Percentiles rank a stretch among this genome's conserved stretches.
phyloP scores from a whole-genome alignment of 2,113 vertebrate species.

The Opisthocomus hoazin region DNA sequence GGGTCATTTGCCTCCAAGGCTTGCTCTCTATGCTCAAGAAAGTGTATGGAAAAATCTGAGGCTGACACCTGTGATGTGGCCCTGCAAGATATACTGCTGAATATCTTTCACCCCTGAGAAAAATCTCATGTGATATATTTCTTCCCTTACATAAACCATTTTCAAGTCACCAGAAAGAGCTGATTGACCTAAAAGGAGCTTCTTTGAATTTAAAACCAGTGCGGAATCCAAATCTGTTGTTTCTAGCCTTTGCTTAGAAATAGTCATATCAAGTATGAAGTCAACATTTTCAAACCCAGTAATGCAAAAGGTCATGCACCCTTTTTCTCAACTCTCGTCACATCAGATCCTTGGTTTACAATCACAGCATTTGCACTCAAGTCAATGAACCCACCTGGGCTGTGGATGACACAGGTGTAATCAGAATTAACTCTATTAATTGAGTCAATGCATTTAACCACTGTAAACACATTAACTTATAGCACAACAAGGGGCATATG shows the following conservation, averaged over 20 bases:
- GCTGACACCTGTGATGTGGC: background rate
- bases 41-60: background rate
- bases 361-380: background rate
- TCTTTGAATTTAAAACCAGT: background rate
- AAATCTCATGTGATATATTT: background rate
- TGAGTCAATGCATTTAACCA: background rate
- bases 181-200: background rate
- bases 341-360: background rate
- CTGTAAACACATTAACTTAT: background rate
- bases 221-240: background rate
- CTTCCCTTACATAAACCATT: background rate
- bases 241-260: background rate
- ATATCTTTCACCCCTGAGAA: background rate
- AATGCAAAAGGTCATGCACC: background rate
- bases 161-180: background rate
- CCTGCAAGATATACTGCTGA: background rate
- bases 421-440: background rate
- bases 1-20: background rate
- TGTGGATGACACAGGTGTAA: background rate
- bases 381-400: background rate
- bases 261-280: background rate
- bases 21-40: background rate
- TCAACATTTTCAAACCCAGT: background rate
- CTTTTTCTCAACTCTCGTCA: background rate
- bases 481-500: accelerated